Conservation (phyloP, 2,888 invertebrate genomes). For the Geophilus truncorum region DNA sequence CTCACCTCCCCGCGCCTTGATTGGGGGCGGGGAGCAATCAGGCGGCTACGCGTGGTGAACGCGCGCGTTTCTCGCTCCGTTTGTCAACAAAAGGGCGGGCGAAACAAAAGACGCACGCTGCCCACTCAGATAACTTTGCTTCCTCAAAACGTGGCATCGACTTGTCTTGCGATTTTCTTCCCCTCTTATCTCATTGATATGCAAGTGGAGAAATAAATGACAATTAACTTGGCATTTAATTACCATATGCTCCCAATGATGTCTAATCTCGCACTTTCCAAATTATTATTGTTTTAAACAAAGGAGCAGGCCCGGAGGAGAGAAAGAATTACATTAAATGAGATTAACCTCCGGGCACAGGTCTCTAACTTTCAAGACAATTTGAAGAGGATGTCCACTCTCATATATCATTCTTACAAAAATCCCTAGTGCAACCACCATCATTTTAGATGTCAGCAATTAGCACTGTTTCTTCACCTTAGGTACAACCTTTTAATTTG, state of each 20-base stretch:
- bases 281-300: neutral
- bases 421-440: neutral
- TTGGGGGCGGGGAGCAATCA: neutral
- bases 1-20: neutral
- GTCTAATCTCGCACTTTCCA: neutral
- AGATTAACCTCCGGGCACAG: neutral
- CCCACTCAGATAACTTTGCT: neutral
- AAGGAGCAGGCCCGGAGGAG: neutral
- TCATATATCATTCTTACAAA: neutral
- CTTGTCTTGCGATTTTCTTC: neutral
- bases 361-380: neutral
- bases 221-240: neutral
- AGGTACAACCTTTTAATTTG: too few species aligned
- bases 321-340: neutral
- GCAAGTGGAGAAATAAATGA: neutral
- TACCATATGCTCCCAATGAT: neutral
- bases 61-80: neutral
- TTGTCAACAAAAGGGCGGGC: neutral
- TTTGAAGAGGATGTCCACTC: neutral
- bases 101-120: neutral
- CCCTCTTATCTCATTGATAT: neutral
- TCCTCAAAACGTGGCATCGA: neutral
- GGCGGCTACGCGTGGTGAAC: neutral
- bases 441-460: neutral
- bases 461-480: neutral